Percentiles rank a stretch among this genome's conserved stretches.
Evolutionary conservation across 2,888 invertebrate species (phyloP).

Genomic region (Hirtodrosophila cameraria): DNA sequence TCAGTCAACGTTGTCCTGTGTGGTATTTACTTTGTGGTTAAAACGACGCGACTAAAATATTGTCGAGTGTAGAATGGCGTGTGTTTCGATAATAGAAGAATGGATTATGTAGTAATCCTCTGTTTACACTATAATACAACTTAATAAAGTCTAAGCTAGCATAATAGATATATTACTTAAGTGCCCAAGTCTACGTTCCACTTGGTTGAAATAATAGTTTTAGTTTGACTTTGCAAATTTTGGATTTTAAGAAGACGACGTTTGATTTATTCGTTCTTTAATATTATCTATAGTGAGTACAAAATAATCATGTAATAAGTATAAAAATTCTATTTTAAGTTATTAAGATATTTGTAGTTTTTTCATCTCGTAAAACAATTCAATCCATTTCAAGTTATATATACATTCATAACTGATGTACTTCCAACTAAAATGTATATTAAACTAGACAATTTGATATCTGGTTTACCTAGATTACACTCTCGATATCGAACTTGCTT

Average conservation of each 20-base stretch:
- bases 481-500: background rate
- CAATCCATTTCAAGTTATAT: too few relatives aligned
- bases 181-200: too few relatives aligned
- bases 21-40: conserved; percentile 18
- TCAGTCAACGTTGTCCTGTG: conserved; percentile 11
- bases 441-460: conserved; percentile 12
- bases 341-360: too few relatives aligned
- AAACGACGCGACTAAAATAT: conserved; percentile 24
- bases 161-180: too few relatives aligned
- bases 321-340: too few relatives aligned
- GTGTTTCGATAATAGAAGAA: conserved; percentile 3
- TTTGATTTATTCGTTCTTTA: background rate
- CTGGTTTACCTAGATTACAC: conserved; percentile 8
- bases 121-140: background rate
- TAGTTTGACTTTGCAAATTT: background rate
- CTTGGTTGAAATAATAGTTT: too few relatives aligned
- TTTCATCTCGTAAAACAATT: too few relatives aligned
- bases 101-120: conserved; percentile 4
- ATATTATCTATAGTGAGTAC: background rate
- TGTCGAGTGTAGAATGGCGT: background rate
- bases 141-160: too few relatives aligned
- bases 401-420: too few relatives aligned
- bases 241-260: too few relatives aligned
- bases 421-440: background rate
- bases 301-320: too few relatives aligned